Percentiles rank a stretch among this genome's conserved stretches.
Evolutionary conservation across 2,888 invertebrate genomes (phyloP).

Genomic region (Blastobasis lacticolella): DNA sequence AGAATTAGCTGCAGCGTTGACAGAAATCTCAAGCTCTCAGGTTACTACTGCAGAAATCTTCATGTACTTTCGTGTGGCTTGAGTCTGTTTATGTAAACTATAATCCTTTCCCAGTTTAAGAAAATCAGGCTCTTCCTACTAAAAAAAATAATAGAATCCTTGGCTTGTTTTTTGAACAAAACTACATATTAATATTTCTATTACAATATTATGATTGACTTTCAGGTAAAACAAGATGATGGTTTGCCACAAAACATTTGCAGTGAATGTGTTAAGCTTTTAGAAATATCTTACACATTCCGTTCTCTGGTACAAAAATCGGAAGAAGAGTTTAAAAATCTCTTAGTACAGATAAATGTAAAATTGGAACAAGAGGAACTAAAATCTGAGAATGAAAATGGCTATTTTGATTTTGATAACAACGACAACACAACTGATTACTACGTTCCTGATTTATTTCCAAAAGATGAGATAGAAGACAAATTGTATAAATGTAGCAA

Average conservation of each 20-base stretch:
- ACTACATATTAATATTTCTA: too few species aligned
- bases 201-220: constrained; percentile 6
- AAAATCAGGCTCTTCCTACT: too few species aligned
- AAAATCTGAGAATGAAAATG: too few species aligned
- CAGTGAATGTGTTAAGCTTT: constrained; percentile 61
- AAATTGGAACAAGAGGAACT: constrained; percentile 31
- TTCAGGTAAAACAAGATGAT: constrained; percentile 61
- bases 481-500: constrained; percentile 40
- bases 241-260: constrained; percentile 77
- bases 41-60: constrained; percentile 19
- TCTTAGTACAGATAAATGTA: constrained; percentile 21
- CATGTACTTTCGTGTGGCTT: too few species aligned
- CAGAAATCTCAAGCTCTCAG: constrained; percentile 43
- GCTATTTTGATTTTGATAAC: constrained; percentile 10
- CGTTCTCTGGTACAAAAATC: constrained; percentile 41
- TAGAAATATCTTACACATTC: constrained; percentile 61
- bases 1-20: constrained; percentile 41
- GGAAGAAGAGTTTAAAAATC: constrained; percentile 41
- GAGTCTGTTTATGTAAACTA: too few species aligned
- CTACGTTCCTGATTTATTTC: constrained; percentile 15
- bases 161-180: too few species aligned
- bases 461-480: constrained; percentile 23
- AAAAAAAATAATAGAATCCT: too few species aligned
- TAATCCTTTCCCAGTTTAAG: too few species aligned
- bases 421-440: constrained; percentile 18